Base-by-base conservation (phyloP, 2,113 vertebrate species). In the Columba janthina region DNA sequence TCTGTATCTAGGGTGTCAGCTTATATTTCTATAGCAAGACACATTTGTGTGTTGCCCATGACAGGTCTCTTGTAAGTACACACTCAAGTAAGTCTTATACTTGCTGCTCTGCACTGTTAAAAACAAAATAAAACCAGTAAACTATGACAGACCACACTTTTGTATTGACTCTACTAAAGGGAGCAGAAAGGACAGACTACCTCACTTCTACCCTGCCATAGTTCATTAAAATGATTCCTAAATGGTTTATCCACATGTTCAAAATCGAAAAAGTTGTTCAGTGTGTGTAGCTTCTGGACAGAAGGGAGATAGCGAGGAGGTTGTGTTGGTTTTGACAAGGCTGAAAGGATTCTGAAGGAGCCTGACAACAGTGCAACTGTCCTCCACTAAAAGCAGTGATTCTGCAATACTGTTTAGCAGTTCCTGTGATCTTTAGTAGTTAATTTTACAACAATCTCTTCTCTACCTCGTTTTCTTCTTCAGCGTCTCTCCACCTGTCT, bases 351-450 rank as follows among this genome's bases (percentile, higher is more conserved):
- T 48, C 15, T 0, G 1, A 72, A 72, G 69, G 65, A 77, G 24
- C 50, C 20, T 44, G 24, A 40, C 1, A 15, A 38, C 34, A 53
- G 4, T 3, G 15, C 32, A 44, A 9, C 24, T 12, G 18, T 60
- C 58, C 65, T 78, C 36, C 54, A 46, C 60, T 50, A 36, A 73
- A 84, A 74, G 42, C 15, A 22, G 17, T 4, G 4, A 3, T 40
- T 66, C 54, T 42, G 34, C 28, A 19, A 2, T 1, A 56, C 5
- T 0, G 0, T 34, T 51, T 87, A 48, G 48, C 44, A 54, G 0
- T 48, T 76, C 11, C n/a, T 17, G 6, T 22, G 28, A 81, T 48
- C 75, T 46, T 74, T 1, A 3, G 44, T 44, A 65, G n/a, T 38
- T 65, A 10, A 32, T 67, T 78, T 16, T 64, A 19, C 60, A 89